Evolutionary conservation across 2,797 vertebrate genomes (phyloP).

Genomic region (Microctenopoma lineatum): DNA sequence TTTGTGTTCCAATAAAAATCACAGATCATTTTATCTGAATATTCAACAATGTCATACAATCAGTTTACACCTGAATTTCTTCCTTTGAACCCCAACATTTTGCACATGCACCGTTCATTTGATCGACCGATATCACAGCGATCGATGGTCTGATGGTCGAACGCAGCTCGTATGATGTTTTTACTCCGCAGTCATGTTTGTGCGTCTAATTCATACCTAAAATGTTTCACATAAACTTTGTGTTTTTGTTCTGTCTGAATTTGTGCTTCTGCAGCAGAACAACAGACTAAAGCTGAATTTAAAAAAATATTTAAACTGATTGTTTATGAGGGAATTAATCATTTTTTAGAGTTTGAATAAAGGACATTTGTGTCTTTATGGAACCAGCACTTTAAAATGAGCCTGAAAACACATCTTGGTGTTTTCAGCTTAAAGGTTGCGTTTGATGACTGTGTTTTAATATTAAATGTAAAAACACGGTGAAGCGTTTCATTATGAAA

Average conservation of each 20-base stretch:
- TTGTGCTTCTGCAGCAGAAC: too few species aligned
- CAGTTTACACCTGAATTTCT: background rate
- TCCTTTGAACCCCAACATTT: background rate
- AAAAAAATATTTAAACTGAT: background rate
- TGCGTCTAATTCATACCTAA: too few species aligned
- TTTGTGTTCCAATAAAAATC: constrained; percentile 16
- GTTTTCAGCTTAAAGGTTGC: background rate
- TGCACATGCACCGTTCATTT: constrained; percentile 1
- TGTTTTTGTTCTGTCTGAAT: too few species aligned
- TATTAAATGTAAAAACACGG: too few species aligned
- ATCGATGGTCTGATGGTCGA: constrained; percentile 14
- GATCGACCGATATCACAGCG: background rate
- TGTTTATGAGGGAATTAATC: background rate
- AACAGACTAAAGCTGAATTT: too few species aligned
- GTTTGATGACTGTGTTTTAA: background rate
- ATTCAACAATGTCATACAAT: too few species aligned
- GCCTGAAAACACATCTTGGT: background rate
- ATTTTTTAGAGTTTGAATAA: too few species aligned
- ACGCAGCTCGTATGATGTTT: background rate
- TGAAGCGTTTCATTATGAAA: background rate
- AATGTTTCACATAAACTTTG: too few species aligned
- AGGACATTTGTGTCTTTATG: background rate
- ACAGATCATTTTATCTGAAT: background rate
- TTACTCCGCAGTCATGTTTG: background rate
- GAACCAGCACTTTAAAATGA: background rate